Conservation (phyloP, 2,113 vertebrate species). For the Silurus asotus region DNA sequence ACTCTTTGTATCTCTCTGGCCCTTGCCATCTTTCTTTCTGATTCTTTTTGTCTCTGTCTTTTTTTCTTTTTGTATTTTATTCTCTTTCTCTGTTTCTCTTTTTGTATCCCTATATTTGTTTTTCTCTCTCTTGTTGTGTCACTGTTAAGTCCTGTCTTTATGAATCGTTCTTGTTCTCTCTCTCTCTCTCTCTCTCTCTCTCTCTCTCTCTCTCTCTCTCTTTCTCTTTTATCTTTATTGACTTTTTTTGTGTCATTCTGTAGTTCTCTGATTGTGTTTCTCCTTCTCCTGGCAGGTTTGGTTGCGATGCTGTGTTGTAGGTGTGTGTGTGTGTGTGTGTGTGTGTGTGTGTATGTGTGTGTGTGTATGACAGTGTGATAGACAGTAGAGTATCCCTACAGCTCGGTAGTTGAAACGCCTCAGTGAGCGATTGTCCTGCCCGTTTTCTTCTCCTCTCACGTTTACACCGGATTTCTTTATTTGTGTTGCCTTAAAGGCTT, state of each 20-base stretch:
- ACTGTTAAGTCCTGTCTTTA: neutral
- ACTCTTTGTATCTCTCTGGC: too few relatives aligned
- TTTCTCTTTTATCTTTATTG: neutral
- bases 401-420: neutral
- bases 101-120: neutral
- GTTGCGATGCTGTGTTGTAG: too few relatives aligned
- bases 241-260: neutral
- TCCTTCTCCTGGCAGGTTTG: too few relatives aligned
- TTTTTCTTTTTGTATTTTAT: neutral
- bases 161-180: neutral
- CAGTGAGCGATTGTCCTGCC: neutral
- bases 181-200: neutral
- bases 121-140: neutral
- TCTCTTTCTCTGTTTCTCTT: neutral
- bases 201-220: neutral
- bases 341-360: neutral
- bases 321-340: neutral
- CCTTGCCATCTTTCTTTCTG: too few relatives aligned
- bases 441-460: too few relatives aligned
- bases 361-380: neutral
- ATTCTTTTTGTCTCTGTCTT: neutral
- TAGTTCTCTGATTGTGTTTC: neutral
- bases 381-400: neutral
- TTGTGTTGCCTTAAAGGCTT: slow-evolving; percentile 2
- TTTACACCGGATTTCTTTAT: slow-evolving; percentile 4